Evolutionary conservation across 2,113 vertebrate genomes (phyloP), one percentile per base, ranked within the genome.

Genomic region (Lipophrys pholis): DNA sequence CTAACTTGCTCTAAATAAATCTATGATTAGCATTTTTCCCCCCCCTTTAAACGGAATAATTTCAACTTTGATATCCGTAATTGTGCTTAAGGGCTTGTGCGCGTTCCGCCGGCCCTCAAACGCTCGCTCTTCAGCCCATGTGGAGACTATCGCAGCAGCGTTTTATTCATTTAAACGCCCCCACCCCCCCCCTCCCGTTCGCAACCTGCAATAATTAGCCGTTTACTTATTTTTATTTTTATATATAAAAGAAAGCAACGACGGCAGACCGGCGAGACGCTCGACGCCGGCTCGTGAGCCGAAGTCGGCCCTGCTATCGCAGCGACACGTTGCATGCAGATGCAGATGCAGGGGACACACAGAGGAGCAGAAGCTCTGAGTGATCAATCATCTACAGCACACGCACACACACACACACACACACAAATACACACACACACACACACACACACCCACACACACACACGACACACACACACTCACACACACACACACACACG

Each of bases 61-160:
- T 91, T 80, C 66, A 90, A 82, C 89, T 90, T 91, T 91, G 87
- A 90, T 90, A 87, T 86, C 68, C 5, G 50, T 88, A 87, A 90
- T 91, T 86, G 85, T 83, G 72, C 88, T 91, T 86, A 83, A 87
- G 83, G 87, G 88, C 79, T 80, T 81, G 30, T 50, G 67, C 56
- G 41, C 74, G 72, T 40, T 64, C 48, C 0, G 43, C 61, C 61
- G 38, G 59, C 72, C 59, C 83, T 69, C 73, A 74, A 70, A 83
- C 54, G 2, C 63, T 72, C 12, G 3, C 74, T 59, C 61, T 85
- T 60, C 74, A 78, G 53, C 82, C 60, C 72, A 69, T 42, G 76
- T 69, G 54, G 57, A 81, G 81, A 76, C 55, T 41, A 74, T 85
- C 65, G 67, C 38, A 76, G 69, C 64, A n/a, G 40, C 17, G 4